phyloP scores from a whole-genome alignment of 30 jellyfish, hydroid and myxozoan species.

The Chironex yamaguchii region DNA sequence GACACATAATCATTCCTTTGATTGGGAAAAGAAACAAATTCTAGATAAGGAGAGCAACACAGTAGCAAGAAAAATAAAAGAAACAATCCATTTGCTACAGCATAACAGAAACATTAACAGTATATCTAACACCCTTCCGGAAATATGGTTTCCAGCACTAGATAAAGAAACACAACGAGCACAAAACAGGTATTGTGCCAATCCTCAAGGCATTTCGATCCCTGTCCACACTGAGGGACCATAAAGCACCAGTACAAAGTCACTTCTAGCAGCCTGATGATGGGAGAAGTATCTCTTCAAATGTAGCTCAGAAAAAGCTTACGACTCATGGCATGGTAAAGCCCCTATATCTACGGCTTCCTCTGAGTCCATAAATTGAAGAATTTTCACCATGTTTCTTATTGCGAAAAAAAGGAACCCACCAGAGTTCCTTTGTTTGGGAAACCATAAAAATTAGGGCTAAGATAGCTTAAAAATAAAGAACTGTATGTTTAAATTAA shows the following conservation, averaged over 20 bases:
- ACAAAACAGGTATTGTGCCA: no score
- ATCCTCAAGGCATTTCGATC: not conserved
- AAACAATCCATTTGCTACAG: not conserved
- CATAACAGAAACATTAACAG: not conserved
- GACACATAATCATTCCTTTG: not conserved
- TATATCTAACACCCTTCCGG: not conserved
- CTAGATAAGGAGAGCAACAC: not conserved
- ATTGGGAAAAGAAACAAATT: not conserved
- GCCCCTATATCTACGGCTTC: no score
- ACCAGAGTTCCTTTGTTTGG: no score
- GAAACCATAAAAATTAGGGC: no score
- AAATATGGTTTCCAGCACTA: no score
- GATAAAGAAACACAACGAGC: no score
- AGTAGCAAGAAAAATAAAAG: not conserved
- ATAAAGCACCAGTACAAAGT: not conserved
- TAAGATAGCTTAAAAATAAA: no score
- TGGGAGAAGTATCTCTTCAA: not conserved
- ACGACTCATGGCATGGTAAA: no score
- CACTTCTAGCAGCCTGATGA: not conserved
- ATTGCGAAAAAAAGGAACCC: no score
- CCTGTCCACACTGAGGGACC: not conserved
- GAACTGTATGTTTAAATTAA: no score
- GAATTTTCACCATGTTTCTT: no score
- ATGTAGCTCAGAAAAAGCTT: not conserved
- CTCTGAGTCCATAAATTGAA: no score